phyloP scores from a whole-genome alignment of 2,888 invertebrate species.

The Escarpia spicata region DNA sequence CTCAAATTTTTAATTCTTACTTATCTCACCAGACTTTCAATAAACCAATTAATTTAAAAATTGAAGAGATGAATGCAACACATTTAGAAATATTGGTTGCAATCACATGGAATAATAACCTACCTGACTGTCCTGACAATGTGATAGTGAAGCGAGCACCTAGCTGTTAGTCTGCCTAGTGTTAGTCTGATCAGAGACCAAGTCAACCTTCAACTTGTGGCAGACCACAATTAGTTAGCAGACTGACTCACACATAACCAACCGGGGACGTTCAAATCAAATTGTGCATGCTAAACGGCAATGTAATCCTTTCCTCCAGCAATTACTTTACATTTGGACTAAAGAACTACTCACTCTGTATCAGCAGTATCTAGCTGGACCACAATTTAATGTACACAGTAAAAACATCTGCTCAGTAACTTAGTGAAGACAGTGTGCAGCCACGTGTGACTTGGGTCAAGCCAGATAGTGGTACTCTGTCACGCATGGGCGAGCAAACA shows the following conservation, averaged over 20 bases:
- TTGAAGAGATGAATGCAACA: too few relatives aligned
- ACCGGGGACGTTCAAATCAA: background rate
- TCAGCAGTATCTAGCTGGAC: background rate
- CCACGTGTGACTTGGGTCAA: background rate
- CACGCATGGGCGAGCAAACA: background rate
- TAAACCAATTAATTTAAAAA: too few relatives aligned
- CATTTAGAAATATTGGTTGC: too few relatives aligned
- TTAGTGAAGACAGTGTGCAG: background rate
- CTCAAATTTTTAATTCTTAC: too few relatives aligned
- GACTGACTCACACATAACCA: background rate
- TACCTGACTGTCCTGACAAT: too few relatives aligned
- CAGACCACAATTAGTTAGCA: background rate
- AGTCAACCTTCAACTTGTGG: background rate
- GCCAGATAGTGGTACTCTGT: background rate
- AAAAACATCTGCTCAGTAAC: background rate
- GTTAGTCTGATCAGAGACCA: too few relatives aligned
- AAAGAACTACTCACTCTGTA: background rate
- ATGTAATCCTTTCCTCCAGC: background rate
- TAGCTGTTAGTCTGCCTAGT: too few relatives aligned
- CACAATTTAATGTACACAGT: background rate
- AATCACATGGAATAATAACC: too few relatives aligned
- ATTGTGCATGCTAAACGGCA: background rate
- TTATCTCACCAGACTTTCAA: too few relatives aligned
- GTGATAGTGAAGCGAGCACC: too few relatives aligned
- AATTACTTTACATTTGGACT: background rate